A percentile compares a stretch with the other conserved stretches of the same genome.
These are phyloP conservation scores for Oryzias woworae DNA, from an alignment of 2,113 vertebrate species.

Conservation along the genomic window DNA sequence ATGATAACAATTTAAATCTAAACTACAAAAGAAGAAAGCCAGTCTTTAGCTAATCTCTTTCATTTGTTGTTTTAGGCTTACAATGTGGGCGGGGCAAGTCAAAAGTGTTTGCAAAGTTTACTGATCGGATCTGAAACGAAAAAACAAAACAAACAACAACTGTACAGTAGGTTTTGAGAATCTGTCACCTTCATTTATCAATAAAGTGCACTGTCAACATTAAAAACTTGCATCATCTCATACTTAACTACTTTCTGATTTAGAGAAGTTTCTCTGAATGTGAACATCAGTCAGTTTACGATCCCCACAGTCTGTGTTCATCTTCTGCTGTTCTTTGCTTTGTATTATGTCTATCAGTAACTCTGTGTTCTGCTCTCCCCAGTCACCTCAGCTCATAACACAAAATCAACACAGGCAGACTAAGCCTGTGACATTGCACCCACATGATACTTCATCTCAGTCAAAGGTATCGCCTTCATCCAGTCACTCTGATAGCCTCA, in stretches of 20 bases:
- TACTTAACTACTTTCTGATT: rapidly evolving
- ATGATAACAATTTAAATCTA: no score
- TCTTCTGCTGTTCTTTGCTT: slow-evolving; percentile 43
- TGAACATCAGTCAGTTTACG: neutral
- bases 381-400: slow-evolving; percentile 64
- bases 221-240: neutral
- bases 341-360: slow-evolving; percentile 19
- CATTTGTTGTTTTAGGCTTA: no score
- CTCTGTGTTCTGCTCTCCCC: slow-evolving; percentile 44
- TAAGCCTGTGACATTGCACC: slow-evolving; percentile 3
- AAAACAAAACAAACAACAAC: no score
- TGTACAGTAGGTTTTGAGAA: no score
- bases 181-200: no score
- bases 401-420: slow-evolving; percentile 45
- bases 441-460: neutral
- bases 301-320: slow-evolving; percentile 28
- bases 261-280: neutral
- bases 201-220: no score
- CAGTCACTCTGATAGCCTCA: neutral
- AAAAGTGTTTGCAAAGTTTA: no score
- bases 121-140: no score
- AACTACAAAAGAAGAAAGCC: no score
- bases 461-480: slow-evolving; percentile 3
- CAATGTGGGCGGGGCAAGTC: no score
- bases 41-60: no score